Conservation (phyloP, 2,113 vertebrate genomes). For the Podilymbus podiceps region DNA sequence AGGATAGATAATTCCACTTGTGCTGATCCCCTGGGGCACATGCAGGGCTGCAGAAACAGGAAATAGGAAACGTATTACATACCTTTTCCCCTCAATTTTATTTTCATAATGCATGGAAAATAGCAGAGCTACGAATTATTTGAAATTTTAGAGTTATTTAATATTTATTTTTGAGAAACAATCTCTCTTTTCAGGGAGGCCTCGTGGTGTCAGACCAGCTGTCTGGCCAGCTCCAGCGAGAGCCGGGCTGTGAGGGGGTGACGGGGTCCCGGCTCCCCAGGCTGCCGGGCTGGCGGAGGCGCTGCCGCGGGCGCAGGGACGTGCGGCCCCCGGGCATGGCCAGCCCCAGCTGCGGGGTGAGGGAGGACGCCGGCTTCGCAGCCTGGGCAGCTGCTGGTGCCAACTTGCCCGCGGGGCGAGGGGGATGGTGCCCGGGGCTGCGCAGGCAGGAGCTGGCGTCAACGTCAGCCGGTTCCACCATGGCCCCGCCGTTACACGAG, state of each 20-base stretch:
- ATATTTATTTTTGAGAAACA: conserved; percentile 68
- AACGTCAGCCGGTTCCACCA: rapidly evolving
- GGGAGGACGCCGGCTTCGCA: background rate
- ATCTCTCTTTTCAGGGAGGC: conserved; percentile 60
- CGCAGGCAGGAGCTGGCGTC: background rate
- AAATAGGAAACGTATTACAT: conserved; percentile 85
- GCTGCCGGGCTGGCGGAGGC: rapidly evolving
- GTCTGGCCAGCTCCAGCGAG: background rate
- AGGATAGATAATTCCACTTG: conserved; percentile 78
- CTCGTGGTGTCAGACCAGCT: background rate
- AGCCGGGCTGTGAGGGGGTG: rapidly evolving
- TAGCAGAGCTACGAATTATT: conserved; percentile 68
- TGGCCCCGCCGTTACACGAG: rapidly evolving
- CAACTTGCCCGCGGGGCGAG: background rate
- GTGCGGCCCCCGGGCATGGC: rapidly evolving
- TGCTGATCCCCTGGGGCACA: conserved; percentile 70
- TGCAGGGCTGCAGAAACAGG: conserved; percentile 80
- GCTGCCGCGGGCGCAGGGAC: background rate
- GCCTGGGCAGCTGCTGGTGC: background rate
- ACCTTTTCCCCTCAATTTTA: conserved; percentile 77
- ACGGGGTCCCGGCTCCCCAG: rapidly evolving
- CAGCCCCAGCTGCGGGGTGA: background rate
- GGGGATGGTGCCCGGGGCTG: background rate
- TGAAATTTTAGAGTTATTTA: conserved; percentile 69
- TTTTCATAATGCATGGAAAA: conserved; percentile 73